Evolutionary conservation across 2,888 invertebrate species (phyloP), one percentile per base, ranked within the genome.

Genomic region (Meloe dianella): DNA sequence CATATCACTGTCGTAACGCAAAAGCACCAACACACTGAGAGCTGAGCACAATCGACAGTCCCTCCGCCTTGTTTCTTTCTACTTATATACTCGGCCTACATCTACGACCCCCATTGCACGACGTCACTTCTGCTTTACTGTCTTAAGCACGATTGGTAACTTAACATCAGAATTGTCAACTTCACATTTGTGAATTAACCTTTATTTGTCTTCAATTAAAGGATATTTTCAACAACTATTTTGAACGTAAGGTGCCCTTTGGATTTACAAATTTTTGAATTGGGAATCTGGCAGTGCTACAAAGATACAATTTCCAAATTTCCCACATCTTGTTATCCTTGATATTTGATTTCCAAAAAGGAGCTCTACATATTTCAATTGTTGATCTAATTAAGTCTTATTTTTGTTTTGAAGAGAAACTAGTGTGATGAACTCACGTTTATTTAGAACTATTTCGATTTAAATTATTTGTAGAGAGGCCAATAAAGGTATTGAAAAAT

Each of bases 1-100:
- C 84, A 84, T 51, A 5, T 83, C 81, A 81, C 80, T 75, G 73
- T 77, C 72, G 51, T 24, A 74, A 78, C 80, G 77, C 77, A 79
- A 74, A 76, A 78, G 74, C 79, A 80, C 81, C 76, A 27, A 38
- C 61, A 80, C 81, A 80, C 81, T 72, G 24, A 22, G 51, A 51
- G 81, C 79, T 78, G 77, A 77, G 77, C 78, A 81, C 82, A 81
- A 82, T 79, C 81, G 80, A 82, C 82, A 83, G 82, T 77, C 80
- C 80, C 79, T 80, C 80, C 78, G 78, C 80, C 74, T 75, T 78
- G 77, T 74, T 78, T 80, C 77, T 77, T 77, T 77, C 74, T 77
- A 78, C 82, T 84, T 84, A 80, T 84, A 84, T 83, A 83, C 78
- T 79, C 83, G 83, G 83, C 82, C 81, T 82, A 82, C 80, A 81